Evolutionary conservation across 92 coral and sea anemone genomes (phyloP).

Genomic region (Umimayanthus kanabou): DNA sequence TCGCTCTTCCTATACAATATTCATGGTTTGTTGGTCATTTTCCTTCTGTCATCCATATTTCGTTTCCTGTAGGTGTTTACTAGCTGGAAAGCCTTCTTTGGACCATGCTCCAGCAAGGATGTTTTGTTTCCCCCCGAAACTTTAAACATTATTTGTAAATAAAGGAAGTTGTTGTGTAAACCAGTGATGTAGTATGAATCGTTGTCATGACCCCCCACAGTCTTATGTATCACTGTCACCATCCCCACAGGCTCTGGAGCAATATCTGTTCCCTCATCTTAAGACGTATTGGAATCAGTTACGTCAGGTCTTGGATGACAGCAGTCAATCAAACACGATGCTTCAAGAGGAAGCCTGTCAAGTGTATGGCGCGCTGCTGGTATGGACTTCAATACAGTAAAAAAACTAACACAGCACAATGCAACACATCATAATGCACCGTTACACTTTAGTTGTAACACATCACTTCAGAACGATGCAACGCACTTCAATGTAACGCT

Average conservation of each 20-base stretch:
- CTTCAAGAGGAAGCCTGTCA: conserved; percentile 84
- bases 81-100: no score
- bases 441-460: not conserved
- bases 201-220: not conserved
- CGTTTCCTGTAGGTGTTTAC: no score
- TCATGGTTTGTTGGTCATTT: no score
- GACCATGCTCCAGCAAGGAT: no score
- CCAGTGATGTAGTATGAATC: not conserved
- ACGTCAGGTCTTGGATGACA: conserved; percentile 79
- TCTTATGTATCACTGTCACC: not conserved
- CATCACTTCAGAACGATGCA: not conserved
- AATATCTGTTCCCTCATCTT: conserved; percentile 83
- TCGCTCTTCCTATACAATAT: no score
- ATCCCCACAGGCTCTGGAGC: conserved; percentile 80
- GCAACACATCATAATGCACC: not conserved
- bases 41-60: no score
- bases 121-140: no score
- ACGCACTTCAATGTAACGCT: not conserved
- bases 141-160: no score
- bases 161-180: no score
- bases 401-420: not conserved
- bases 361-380: conserved; percentile 86
- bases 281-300: conserved; percentile 78
- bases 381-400: conserved; percentile 21
- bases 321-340: conserved; percentile 70